Base-by-base conservation (phyloP, 1,140 invertebrate species). In the Planococcus citri region DNA sequence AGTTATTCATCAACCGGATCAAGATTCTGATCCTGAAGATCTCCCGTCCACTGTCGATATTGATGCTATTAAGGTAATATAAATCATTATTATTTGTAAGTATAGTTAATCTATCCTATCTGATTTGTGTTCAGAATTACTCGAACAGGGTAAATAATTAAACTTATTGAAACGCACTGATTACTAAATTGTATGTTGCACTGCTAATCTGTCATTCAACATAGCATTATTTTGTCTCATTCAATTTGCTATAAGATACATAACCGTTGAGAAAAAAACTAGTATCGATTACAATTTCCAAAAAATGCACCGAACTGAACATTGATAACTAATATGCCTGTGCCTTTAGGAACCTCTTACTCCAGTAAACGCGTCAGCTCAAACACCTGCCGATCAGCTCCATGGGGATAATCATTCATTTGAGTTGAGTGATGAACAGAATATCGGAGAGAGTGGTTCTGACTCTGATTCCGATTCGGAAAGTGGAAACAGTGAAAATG, bases 31-130 rank as follows among this genome's bases (percentile, higher is more conserved):
- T 69, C 77, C 78, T 25, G 76, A 78, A 69, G 77, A 80, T 25
- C 73, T 80, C 21, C 79, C 78, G 17, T 80, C 79, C 12, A 80
- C 79, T 17, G 78, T 80, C 14, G 79, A 80, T 69, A 80, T 80
- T 72, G 78, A 80, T 74, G 79, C 79, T 61, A 80, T 80, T 69
- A 77, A 79, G 73, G 78, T 79, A 72, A 64, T 20, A 22, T 58
- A 58, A 58, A 8, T 58, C 21, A 20, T 22, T n/a, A 20, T 58
- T n/a, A 58, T 58, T 58, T 6, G n/a, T n/a, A n/a, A n/a, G n/a
- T n/a, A n/a, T n/a, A n/a, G n/a, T n/a, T n/a, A n/a, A n/a, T n/a
- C n/a, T n/a, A n/a, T n/a, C n/a, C n/a, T n/a, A n/a, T n/a, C n/a
- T n/a, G n/a, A n/a, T n/a, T n/a, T n/a, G n/a, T n/a, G n/a, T n/a